Percentiles rank a stretch among this genome's conserved stretches.
phyloP scores from a whole-genome alignment of 1,140 invertebrate genomes.

The Ectropis grisescens region DNA sequence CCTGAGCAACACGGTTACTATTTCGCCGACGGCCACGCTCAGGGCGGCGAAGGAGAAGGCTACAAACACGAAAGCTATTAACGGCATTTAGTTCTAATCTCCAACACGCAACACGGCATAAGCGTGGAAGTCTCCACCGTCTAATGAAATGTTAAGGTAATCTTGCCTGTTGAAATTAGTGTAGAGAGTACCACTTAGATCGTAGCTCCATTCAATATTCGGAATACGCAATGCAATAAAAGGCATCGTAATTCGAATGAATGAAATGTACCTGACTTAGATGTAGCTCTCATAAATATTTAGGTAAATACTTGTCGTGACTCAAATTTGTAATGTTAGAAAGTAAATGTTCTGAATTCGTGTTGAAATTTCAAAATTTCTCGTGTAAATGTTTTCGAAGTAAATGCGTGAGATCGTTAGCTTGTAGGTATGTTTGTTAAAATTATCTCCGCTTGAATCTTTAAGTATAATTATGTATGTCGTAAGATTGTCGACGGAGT shows the following conservation, averaged over 20 bases:
- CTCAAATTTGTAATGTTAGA: too few species aligned
- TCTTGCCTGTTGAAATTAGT: slow-evolving; percentile 49
- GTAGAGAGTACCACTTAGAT: slow-evolving; percentile 21
- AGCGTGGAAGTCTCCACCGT: slow-evolving; percentile 22
- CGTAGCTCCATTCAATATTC: slow-evolving; percentile 22
- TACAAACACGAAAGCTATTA: slow-evolving; percentile 55
- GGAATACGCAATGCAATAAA: slow-evolving; percentile 16
- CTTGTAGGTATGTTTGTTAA: slow-evolving; percentile 19
- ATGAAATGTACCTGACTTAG: slow-evolving; percentile 53
- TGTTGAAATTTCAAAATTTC: too few species aligned
- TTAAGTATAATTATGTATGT: too few species aligned
- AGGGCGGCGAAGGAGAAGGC: slow-evolving; percentile 39
- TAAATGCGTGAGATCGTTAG: too few species aligned
- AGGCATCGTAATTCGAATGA: slow-evolving; percentile 1
- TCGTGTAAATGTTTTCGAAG: too few species aligned
- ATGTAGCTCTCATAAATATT: slow-evolving; percentile 33
- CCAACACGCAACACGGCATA: slow-evolving; percentile 16
- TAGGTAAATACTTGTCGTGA: too few species aligned
- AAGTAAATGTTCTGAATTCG: too few species aligned
- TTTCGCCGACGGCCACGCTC: slow-evolving; percentile 34
- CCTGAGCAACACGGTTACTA: slow-evolving; percentile 35
- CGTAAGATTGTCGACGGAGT: slow-evolving; percentile 35
- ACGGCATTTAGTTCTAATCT: slow-evolving; percentile 26
- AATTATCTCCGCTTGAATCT: too few species aligned
- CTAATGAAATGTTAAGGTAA: slow-evolving; percentile 31